phyloP scores from a whole-genome alignment of 2,888 invertebrate species.

The Amphipyra tragopoginis region DNA sequence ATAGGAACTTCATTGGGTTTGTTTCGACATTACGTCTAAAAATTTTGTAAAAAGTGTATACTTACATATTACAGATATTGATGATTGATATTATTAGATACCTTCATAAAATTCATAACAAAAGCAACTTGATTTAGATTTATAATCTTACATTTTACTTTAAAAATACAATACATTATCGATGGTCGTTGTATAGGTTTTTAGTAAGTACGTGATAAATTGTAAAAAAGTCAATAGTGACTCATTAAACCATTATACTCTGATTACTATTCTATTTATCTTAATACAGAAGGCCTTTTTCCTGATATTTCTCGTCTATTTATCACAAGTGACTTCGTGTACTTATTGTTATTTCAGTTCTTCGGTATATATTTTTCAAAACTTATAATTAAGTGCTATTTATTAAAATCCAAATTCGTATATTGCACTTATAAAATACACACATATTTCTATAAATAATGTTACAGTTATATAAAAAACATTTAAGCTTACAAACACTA shows the following conservation, averaged over 20 bases:
- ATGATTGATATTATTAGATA: constrained; percentile 27
- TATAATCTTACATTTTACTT: constrained; percentile 18
- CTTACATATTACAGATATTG: constrained; percentile 8
- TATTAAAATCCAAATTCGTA: constrained; percentile 42
- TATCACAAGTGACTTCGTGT: constrained; percentile 53
- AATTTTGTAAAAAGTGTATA: constrained; percentile 42
- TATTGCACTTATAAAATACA: constrained; percentile 43
- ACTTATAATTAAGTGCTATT: constrained; percentile 41
- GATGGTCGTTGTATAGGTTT: constrained; percentile 16
- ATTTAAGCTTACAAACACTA: constrained; percentile 60
- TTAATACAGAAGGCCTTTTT: constrained; percentile 56
- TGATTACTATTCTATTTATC: constrained; percentile 40
- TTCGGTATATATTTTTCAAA: constrained; percentile 45
- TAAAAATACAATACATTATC: constrained; percentile 24
- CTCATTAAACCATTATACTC: constrained; percentile 23
- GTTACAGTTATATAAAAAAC: constrained; percentile 48
- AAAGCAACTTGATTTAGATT: constrained; percentile 31
- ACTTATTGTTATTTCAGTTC: constrained; percentile 52
- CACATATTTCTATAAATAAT: constrained; percentile 49
- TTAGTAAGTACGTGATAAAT: constrained; percentile 22
- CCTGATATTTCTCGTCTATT: constrained; percentile 51
- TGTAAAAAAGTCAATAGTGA: constrained; percentile 39
- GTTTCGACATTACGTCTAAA: constrained; percentile 35
- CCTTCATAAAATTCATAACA: constrained; percentile 30
- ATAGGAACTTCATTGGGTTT: constrained; percentile 62